phyloP scores from a whole-genome alignment of 2,888 invertebrate species.

The Sinohyriopsis cumingii region DNA sequence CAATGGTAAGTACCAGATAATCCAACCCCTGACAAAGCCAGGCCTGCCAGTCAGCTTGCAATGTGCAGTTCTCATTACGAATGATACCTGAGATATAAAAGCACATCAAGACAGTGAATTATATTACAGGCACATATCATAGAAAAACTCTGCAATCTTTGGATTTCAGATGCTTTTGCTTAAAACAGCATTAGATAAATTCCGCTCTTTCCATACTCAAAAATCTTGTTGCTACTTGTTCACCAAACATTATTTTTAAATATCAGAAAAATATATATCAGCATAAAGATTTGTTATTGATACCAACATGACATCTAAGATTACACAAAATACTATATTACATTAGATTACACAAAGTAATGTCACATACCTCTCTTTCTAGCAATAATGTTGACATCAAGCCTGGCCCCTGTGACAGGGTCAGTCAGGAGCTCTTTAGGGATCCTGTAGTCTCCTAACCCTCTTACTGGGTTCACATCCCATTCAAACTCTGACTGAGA shows the following conservation, averaged over 20 bases:
- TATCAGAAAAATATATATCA: too few species aligned
- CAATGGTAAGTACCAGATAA: conserved; percentile 61
- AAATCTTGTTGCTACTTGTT: too few species aligned
- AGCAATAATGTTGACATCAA: conserved; percentile 39
- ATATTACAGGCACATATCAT: too few species aligned
- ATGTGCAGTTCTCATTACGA: conserved; percentile 47
- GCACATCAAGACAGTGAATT: too few species aligned
- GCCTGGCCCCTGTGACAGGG: conserved; percentile 46
- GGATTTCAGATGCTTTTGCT: too few species aligned
- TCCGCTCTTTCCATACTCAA: too few species aligned
- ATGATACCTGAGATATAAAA: conserved; percentile 51
- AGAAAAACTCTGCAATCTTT: too few species aligned
- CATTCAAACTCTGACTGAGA: conserved; percentile 62
- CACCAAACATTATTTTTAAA: too few species aligned
- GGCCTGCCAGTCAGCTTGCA: conserved; percentile 49
- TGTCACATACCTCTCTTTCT: conserved; percentile 63
- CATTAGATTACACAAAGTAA: background rate
- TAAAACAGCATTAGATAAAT: too few species aligned
- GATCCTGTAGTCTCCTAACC: conserved; percentile 66
- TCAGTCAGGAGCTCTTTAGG: conserved; percentile 60
- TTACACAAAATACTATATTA: too few species aligned
- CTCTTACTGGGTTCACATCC: conserved; percentile 52
- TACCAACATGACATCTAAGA: too few species aligned
- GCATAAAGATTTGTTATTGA: too few species aligned
- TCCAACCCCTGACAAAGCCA: conserved; percentile 54